A percentile compares a stretch with the other conserved stretches of the same genome.
phyloP scores from a whole-genome alignment of 2,888 invertebrate genomes.

The Drosophila barbarae region DNA sequence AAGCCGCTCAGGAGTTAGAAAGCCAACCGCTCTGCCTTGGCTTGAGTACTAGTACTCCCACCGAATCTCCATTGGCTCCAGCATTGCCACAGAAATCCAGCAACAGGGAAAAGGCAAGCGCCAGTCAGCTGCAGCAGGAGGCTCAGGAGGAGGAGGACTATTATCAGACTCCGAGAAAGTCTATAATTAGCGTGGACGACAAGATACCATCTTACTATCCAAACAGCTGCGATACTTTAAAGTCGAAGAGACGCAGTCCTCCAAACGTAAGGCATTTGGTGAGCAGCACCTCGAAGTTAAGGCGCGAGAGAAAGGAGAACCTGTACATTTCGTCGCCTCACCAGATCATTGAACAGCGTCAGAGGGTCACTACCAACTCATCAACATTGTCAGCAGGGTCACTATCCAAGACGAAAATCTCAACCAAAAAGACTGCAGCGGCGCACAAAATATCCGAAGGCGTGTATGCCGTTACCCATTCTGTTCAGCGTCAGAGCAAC shows the following conservation, averaged over 20 bases:
- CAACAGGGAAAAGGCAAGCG: slow-evolving; percentile 17
- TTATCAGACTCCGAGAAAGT: slow-evolving; percentile 77
- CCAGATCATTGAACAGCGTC: slow-evolving; percentile 76
- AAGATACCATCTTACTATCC: slow-evolving; percentile 80
- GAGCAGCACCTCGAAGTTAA: slow-evolving; percentile 59
- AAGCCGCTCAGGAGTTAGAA: slow-evolving; percentile 75
- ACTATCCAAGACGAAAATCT: slow-evolving; percentile 49
- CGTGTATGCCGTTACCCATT: slow-evolving; percentile 78
- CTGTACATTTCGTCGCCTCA: slow-evolving; percentile 79
- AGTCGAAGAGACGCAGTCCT: slow-evolving; percentile 70
- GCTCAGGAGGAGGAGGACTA: slow-evolving; percentile 61
- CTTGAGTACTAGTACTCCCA: slow-evolving; percentile 75
- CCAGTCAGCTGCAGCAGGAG: not conserved
- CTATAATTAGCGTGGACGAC: slow-evolving; percentile 78
- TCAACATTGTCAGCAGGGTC: slow-evolving; percentile 21
- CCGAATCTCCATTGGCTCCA: slow-evolving; percentile 72
- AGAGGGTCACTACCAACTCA: slow-evolving; percentile 44
- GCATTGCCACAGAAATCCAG: slow-evolving; percentile 54
- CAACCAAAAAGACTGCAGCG: slow-evolving; percentile 69
- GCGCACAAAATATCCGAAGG: slow-evolving; percentile 78
- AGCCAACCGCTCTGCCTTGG: slow-evolving; percentile 42
- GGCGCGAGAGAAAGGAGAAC: slow-evolving; percentile 77
- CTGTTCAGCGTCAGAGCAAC: slow-evolving; percentile 44
- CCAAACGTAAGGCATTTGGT: slow-evolving; percentile 66
- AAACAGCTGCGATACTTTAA: slow-evolving; percentile 77